phyloP scores from a whole-genome alignment of 2,888 invertebrate genomes.

The Conus canariensis region DNA sequence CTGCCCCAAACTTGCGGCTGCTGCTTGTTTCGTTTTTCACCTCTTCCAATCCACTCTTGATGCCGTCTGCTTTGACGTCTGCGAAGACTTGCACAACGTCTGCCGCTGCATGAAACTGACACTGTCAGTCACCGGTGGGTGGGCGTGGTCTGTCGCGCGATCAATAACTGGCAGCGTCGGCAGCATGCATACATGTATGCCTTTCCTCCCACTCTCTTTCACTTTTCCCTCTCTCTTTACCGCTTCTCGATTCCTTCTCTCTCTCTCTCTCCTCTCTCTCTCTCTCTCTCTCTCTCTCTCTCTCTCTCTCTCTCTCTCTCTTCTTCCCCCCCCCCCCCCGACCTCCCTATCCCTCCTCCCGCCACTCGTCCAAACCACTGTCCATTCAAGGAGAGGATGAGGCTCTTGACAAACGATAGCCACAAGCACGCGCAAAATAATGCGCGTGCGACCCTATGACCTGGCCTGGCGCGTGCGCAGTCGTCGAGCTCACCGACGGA shows the following conservation, averaged over 20 bases:
- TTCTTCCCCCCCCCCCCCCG: not conserved
- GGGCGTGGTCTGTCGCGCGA: not conserved
- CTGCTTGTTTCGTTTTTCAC: too few species aligned
- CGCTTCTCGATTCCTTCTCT: not conserved
- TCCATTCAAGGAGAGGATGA: slow-evolving; percentile 26
- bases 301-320: not conserved
- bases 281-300: not conserved
- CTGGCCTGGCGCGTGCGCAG: slow-evolving; percentile 24
- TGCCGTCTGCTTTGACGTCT: too few species aligned
- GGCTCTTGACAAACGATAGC: slow-evolving; percentile 30
- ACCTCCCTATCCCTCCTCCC: not conserved
- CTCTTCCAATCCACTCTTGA: too few species aligned
- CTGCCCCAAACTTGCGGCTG: too few species aligned
- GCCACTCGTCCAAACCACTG: not conserved
- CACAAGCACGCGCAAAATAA: slow-evolving; percentile 28
- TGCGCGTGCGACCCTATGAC: slow-evolving; percentile 23
- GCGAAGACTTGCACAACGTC: not conserved
- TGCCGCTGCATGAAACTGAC: slow-evolving; percentile 17
- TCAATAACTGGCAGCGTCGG: not conserved
- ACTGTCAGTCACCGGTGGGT: not conserved
- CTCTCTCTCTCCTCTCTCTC: not conserved
- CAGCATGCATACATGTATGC: not conserved
- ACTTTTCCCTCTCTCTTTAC: not conserved
- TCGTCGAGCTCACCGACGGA: not conserved
- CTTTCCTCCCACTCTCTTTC: not conserved